Conservation (phyloP, 2,797 vertebrate species). For the Mastacembelus armatus region DNA sequence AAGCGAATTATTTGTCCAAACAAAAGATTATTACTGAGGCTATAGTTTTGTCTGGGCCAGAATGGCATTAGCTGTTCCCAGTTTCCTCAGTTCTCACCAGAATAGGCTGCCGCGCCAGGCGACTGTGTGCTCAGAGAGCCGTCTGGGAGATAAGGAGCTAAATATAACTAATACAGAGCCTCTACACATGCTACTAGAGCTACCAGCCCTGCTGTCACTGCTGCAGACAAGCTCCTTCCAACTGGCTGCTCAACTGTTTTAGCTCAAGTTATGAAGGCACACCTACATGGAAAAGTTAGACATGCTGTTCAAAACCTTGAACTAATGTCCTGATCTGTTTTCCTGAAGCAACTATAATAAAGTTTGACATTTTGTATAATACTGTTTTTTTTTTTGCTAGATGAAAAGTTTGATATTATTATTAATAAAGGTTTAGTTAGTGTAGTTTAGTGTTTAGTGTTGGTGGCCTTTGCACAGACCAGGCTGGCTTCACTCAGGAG, state of each 20-base stretch:
- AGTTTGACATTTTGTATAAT: background rate
- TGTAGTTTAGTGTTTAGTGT: background rate
- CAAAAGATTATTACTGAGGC: conserved; percentile 27
- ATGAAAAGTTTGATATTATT: background rate
- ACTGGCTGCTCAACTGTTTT: conserved; percentile 30
- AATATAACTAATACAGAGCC: conserved; percentile 73
- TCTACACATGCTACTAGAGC: conserved; percentile 59
- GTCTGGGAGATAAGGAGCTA: conserved; percentile 75
- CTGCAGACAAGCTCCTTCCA: conserved; percentile 43
- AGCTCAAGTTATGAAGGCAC: background rate
- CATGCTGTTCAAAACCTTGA: background rate
- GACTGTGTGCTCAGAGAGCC: conserved; percentile 59
- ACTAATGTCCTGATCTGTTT: no score
- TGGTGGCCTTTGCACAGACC: no score
- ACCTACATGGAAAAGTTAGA: conserved; percentile 10
- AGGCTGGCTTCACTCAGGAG: no score
- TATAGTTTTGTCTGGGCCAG: conserved; percentile 34
- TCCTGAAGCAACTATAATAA: no score
- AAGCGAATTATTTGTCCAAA: conserved; percentile 11
- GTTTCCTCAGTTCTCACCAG: conserved; percentile 52
- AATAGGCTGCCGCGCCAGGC: conserved; percentile 52
- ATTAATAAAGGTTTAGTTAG: no score
- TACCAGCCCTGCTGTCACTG: conserved; percentile 56
- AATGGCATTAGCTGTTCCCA: conserved; percentile 50
- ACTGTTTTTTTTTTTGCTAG: background rate